Evolutionary conservation across 1,140 invertebrate genomes (phyloP), one percentile per base, ranked within the genome.

Genomic region (Stegodyphus mimosarum): DNA sequence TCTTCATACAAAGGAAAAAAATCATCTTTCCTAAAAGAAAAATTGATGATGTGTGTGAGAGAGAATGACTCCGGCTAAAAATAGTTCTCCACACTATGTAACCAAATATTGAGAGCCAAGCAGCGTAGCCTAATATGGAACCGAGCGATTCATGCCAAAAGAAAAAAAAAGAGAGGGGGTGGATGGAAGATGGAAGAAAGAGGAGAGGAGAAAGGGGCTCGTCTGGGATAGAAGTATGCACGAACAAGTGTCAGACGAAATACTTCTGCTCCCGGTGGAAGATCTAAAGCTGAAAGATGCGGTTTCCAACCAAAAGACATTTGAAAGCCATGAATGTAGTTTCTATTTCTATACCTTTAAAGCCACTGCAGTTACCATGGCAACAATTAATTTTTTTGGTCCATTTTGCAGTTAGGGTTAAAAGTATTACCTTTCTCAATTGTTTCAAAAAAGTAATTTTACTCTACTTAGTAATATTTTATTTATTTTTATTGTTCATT

Each of bases 71-170:
- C 64, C 7, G 69, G 13, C 51, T 66, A 17, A 51, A 83, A 83
- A 74, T 83, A 74, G n/a, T 60, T 49, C 13, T 60, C 55, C 5
- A 10, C 55, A 10, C 55, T 48, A 33, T 83, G 80, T 73, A 83
- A 83, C 80, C 71, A 74, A 83, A 83, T 83, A 83, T 83, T 74
- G 67, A 48, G 71, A 7, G 10, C 55, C 11, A 64, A 5, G 76
- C 13, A 63, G 13, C 63, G 80, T 49, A 48, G 80, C 80, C 80
- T 72, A 83, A 83, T 83, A 83, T 83, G 80, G 80, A 83, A 81
- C 78, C 78, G 60, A 50, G 60, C 48, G 80, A 67, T 18, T 18
- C 60, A 51, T 33, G 70, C 71, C 49, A 53, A 74, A 83, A 69
- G 5, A 48, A 69, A 53, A 78, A 52, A 72, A 50, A 18, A 51